A percentile compares a stretch with the other conserved stretches of the same genome.
phyloP scores from a whole-genome alignment of 1,140 invertebrate species.

The Drosophila punjabiensis region DNA sequence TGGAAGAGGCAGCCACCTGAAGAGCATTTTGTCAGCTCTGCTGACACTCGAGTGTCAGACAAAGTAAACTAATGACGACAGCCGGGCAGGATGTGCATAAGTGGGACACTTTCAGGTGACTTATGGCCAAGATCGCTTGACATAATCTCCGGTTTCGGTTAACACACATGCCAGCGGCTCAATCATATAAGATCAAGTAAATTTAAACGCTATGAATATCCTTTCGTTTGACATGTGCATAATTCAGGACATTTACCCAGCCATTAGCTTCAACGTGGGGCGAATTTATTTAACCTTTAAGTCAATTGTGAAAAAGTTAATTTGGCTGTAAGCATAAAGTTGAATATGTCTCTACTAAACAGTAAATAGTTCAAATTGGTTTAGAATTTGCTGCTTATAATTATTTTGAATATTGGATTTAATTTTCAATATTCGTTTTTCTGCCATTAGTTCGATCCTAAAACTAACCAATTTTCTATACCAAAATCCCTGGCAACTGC shows the following conservation, averaged over 20 bases:
- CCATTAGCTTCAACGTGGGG: neutral
- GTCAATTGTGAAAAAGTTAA: slow-evolving; percentile 1
- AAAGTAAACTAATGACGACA: slow-evolving; percentile 54
- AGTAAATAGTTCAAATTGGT: neutral
- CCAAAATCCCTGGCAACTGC: slow-evolving; percentile 4
- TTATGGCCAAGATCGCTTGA: slow-evolving; percentile 49
- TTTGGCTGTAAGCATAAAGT: too few species aligned
- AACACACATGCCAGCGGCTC: slow-evolving; percentile 33
- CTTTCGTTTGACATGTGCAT: slow-evolving; percentile 35
- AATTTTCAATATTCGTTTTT: neutral
- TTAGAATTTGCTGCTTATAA: neutral
- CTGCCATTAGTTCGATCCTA: slow-evolving; percentile 1
- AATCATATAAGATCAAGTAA: slow-evolving; percentile 14
- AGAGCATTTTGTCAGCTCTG: slow-evolving; percentile 51
- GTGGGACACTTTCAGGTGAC: slow-evolving; percentile 37
- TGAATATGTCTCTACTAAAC: too few species aligned
- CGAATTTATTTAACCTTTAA: slow-evolving; percentile 11
- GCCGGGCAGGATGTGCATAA: slow-evolving; percentile 32
- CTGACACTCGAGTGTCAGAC: slow-evolving; percentile 49
- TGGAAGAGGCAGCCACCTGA: slow-evolving; percentile 41
- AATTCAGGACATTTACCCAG: slow-evolving; percentile 44
- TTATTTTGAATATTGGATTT: neutral
- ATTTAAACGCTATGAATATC: slow-evolving; percentile 30
- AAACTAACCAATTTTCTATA: slow-evolving; percentile 1
- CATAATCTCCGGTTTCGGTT: slow-evolving; percentile 34